Conservation (phyloP, 2,113 vertebrate species). For the Brevimyrus niger region DNA sequence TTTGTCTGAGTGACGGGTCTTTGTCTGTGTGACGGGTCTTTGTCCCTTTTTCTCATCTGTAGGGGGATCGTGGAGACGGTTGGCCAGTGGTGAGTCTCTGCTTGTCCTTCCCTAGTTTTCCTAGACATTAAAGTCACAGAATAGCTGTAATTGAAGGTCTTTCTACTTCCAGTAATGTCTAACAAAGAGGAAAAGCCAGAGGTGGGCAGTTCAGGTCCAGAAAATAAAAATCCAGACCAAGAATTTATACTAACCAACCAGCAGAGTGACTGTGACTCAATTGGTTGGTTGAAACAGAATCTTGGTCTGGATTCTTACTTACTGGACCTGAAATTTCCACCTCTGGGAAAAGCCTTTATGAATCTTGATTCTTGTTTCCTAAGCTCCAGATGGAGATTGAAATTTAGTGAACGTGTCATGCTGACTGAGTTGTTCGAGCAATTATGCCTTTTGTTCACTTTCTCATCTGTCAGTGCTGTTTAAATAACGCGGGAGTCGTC, state of each 20-base stretch:
- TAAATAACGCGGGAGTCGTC: neutral
- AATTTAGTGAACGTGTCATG: neutral
- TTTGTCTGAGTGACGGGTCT: too few species aligned
- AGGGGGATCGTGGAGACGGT: conserved; percentile 11
- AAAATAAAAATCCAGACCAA: neutral
- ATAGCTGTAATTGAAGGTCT: neutral
- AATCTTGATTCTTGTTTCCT: neutral
- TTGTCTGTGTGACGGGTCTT: too few species aligned
- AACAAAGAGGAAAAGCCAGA: neutral
- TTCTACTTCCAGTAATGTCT: neutral
- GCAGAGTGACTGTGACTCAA: neutral
- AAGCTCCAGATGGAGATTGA: neutral
- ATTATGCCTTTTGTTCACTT: neutral
- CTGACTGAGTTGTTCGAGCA: neutral
- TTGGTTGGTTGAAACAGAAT: neutral
- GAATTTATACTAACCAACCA: neutral
- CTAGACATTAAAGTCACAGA: neutral
- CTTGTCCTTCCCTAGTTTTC: neutral
- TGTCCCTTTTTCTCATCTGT: neutral
- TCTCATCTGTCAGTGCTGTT: neutral
- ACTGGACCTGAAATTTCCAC: neutral
- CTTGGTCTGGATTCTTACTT: neutral
- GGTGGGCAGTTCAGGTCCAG: neutral
- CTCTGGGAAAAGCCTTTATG: neutral
- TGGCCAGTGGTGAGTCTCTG: conserved; percentile 6